Base-by-base conservation (phyloP, 2,113 vertebrate genomes). In the Xyliphius kryptos region DNA sequence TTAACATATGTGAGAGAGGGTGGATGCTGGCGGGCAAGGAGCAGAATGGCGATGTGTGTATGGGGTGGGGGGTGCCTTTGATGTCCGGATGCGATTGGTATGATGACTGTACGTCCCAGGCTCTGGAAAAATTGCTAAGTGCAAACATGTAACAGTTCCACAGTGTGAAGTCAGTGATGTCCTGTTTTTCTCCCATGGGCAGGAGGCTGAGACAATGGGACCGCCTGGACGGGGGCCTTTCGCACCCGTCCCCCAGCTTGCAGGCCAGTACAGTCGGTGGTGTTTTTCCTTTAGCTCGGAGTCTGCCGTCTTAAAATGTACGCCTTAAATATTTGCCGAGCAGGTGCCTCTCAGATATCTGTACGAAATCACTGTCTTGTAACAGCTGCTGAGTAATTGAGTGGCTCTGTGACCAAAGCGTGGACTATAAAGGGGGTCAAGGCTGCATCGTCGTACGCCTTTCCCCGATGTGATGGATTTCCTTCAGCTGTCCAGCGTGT, bases 121-220 rank as follows among this genome's bases (percentile, higher is more conserved):
- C 47, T 37, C 17, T 43, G 55, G 7, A 67, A 73, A 59, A 62
- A n/a, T n/a, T 14, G 58, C n/a, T 40, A 13, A 51, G 64, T 64
- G 55, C 43, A 71, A 70, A 73, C 70, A 37, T n/a, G 43, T 9
- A 14, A 19, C 56, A 46, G 51, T 61, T 43, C 17, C 55, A 53
- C 49, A 62, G 69, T 78, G 48, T 76, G 71, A 83, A 66, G 60
- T 79, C 74, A 70, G 69, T 20, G 9, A 32, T 73, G 71, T 85
- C 83, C 86, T 85, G 82, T 85, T 85, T 83, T 80, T 74, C 77
- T 74, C 71, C 52, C 57, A 38, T 77, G 73, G 60, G 55, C 57
- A 36, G 51, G n/a, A 32, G 37, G 11, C 26, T 19, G 5, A 65
- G 62, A 64, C 61, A 64, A 55, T 44, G 44, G 41, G 16, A 8